Evolutionary conservation across 2,888 invertebrate genomes (phyloP).

Genomic region (Amblyjoppa fuscipennis): DNA sequence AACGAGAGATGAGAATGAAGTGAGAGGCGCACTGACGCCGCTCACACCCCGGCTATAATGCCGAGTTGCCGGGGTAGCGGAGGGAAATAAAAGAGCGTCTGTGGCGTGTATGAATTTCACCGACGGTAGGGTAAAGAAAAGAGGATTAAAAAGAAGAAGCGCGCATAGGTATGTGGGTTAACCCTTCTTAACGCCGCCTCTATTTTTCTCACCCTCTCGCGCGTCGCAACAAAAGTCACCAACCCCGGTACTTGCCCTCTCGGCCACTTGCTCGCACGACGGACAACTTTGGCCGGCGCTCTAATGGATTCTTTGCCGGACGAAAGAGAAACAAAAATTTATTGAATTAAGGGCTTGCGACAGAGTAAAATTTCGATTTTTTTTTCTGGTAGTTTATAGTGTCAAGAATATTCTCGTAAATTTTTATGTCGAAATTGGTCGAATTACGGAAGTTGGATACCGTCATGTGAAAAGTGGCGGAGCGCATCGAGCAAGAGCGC

Average conservation of each 20-base stretch:
- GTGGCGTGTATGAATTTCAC: constrained; percentile 37
- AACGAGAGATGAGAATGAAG: constrained; percentile 57
- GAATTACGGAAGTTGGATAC: too few species aligned
- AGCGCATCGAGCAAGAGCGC: too few species aligned
- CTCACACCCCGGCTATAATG: background rate
- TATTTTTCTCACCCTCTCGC: background rate
- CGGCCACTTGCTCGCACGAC: background rate
- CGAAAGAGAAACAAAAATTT: background rate
- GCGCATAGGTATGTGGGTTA: background rate
- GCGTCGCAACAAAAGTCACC: constrained; percentile 1
- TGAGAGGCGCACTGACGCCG: constrained; percentile 52
- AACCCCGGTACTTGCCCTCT: constrained; percentile 6
- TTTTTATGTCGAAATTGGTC: too few species aligned
- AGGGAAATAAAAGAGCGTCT: constrained; percentile 28
- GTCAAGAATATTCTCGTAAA: too few species aligned
- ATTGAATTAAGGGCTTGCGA: background rate
- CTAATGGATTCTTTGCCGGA: background rate
- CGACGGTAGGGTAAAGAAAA: constrained; percentile 6
- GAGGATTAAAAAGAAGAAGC: constrained; percentile 29
- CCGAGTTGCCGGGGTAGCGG: background rate
- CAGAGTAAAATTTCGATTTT: background rate
- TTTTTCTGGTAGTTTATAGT: too few species aligned
- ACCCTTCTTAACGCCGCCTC: constrained; percentile 7
- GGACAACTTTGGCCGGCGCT: background rate
- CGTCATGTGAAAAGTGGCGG: too few species aligned